Base-by-base conservation (phyloP, 2,888 invertebrate genomes). In the Sicus ferrugineus region DNA sequence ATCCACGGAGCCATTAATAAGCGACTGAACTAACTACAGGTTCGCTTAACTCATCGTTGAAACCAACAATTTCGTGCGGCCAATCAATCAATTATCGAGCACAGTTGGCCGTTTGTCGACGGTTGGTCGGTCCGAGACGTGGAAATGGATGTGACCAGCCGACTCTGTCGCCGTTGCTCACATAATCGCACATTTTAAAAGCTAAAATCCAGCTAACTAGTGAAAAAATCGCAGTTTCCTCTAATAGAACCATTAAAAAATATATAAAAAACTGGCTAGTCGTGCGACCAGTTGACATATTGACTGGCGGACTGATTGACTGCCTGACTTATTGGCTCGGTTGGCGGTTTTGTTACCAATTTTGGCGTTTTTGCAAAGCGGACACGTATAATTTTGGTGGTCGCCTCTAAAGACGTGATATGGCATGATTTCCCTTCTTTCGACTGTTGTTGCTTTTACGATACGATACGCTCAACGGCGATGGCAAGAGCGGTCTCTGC, bases 11-110 rank as follows among this genome's bases (percentile, higher is more conserved):
- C 16, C 61, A 61, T 61, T 61, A 38, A 61, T 38, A 38, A 61
- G 11, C n/a, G n/a, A 26, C 14, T 42, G 42, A 61, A 9, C 14
- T 59, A 38, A 52, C 11, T 21, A 52, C 21, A 52, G 21, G 6
- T 28, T 54, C 23, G 28, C 26, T 54, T 54, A 61, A 61, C 14
- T 61, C 42, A 26, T 42, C 42, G 61, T 61, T 38, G 38, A 38
- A 61, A 61, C 61, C 42, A 16, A 42, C 38, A 61, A 61, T 61
- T 61, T 61, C 23, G 21, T 21, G 11, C 42, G 14, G 42, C 21
- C 61, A 42, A 42, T 42, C 61, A 61, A 61, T 61, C 61, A 61
- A 42, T 56, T 56, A 56, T 56, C 56, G 56, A 30, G 16, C 42
- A 54, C 26, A 28, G 16, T 54, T 5, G 28, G 28, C 26, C n/a